Base-by-base conservation (phyloP, 2,113 vertebrate genomes). In the Accipiter virgatus region DNA sequence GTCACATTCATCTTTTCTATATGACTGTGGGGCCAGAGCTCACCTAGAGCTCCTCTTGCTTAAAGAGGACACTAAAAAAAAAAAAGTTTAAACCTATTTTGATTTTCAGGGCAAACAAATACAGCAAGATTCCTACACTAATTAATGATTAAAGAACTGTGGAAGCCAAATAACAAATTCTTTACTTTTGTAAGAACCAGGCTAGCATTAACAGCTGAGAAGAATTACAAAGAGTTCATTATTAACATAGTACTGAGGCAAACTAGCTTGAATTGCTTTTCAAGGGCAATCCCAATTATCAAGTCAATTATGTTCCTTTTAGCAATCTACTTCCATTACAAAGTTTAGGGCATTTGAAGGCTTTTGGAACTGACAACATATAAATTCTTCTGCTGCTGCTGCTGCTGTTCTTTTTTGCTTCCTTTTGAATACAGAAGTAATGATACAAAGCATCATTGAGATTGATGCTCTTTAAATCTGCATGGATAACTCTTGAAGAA, bases 211-310 rank as follows among this genome's bases (percentile, higher is more conserved):
- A 71, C 72, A 88, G 23, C 38, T 72, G 81, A 94, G 61, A 86
- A 95, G 40, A 88, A 77, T 95, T 79, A 95, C 68, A 93, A 92
- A 88, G 86, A 91, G 78, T 56, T 92, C 80, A 81, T 96, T 95
- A 91, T 94, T 91, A 95, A 81, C 86, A 83, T 29, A 77, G 86
- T 55, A 86, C 43, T 72, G 61, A 87, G 38, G 36, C 55, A 91
- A 86, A 23, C 68, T 70, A 66, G 38, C 74, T 74, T 81, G 65
- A 93, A 74, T 26, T 81, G 65, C 61, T 75, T 96, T 94, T 79
- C 70, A 90, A 94, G 95, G 87, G 63, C 93, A 93, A 85, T 42
- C 78, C 90, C 73, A 96, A 91, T 96, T 95, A 95, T 68, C 70
- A 96, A 78, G 73, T 85, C 71, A 89, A 79, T 91, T 84, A 95